Evolutionary conservation across 1,140 invertebrate genomes (phyloP).

Genomic region (Ctenoplectra terminalis): DNA sequence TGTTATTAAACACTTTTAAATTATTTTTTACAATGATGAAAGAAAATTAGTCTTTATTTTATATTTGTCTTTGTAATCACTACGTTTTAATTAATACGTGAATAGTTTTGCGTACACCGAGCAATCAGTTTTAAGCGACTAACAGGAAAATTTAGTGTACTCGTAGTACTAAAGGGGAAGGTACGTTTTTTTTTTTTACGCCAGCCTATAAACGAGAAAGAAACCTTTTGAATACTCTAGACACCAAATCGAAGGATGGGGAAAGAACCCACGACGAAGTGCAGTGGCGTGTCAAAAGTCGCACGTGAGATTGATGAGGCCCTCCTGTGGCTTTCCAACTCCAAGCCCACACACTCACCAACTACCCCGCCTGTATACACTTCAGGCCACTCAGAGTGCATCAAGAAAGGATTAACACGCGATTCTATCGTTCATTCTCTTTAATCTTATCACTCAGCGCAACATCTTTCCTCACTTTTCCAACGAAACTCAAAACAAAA

Average conservation of each 20-base stretch:
- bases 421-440: not conserved
- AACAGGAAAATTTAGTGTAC: not conserved
- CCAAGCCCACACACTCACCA: conserved; percentile 16
- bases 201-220: not conserved
- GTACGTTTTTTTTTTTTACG: not conserved
- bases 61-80: too few species aligned
- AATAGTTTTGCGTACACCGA: too few species aligned
- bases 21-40: too few species aligned
- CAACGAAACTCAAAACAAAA: not conserved
- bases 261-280: conserved; percentile 44
- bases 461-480: not conserved
- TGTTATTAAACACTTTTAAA: too few species aligned
- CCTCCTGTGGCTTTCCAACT: conserved; percentile 14
- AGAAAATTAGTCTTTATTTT: too few species aligned
- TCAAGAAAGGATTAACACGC: conserved; percentile 4
- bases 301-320: conserved; percentile 67
- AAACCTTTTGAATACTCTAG: conserved; percentile 25
- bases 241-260: not conserved
- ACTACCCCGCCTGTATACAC: not conserved
- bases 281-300: conserved; percentile 67
- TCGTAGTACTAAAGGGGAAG: not conserved
- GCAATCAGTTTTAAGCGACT: too few species aligned
- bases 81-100: too few species aligned
- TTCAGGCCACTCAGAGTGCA: not conserved
- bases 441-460: not conserved